Percentiles rank a stretch among this genome's conserved stretches.
These are phyloP conservation scores for Leptinotarsa undecemlineata DNA, from an alignment of 1,140 invertebrate genomes.

Conservation along the genomic window DNA sequence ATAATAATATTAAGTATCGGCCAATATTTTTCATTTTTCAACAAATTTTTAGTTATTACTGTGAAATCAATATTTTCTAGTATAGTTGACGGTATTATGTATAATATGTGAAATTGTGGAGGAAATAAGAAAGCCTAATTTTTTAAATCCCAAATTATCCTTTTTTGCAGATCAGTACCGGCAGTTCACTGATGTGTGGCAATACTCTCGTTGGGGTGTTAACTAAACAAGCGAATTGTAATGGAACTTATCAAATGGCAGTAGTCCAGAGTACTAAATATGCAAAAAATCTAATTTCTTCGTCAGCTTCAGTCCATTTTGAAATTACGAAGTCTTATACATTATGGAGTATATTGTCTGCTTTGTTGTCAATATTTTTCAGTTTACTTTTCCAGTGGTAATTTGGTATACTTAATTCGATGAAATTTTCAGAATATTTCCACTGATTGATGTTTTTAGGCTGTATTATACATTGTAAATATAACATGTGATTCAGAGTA, in stretches of 20 bases:
- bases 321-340: background rate
- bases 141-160: too few species aligned
- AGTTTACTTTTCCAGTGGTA: background rate
- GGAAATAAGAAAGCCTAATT: too few species aligned
- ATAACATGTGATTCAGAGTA: too few species aligned
- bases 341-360: background rate
- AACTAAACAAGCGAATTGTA: background rate
- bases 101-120: too few species aligned
- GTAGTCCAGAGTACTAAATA: constrained; percentile 5
- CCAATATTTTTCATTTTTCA: too few species aligned
- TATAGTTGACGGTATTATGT: too few species aligned
- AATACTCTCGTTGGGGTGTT: constrained; percentile 11
- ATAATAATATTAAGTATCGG: too few species aligned
- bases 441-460: too few species aligned
- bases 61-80: too few species aligned
- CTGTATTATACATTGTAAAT: too few species aligned
- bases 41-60: too few species aligned
- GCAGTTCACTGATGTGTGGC: constrained; percentile 10
- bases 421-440: too few species aligned
- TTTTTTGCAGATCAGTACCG: background rate
- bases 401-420: background rate
- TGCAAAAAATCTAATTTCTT: background rate
- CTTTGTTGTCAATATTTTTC: background rate
- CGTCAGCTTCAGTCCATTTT: background rate
- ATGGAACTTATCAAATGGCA: background rate